Base-by-base conservation (phyloP, 2,797 vertebrate genomes). In the Onychomys arenicola region DNA sequence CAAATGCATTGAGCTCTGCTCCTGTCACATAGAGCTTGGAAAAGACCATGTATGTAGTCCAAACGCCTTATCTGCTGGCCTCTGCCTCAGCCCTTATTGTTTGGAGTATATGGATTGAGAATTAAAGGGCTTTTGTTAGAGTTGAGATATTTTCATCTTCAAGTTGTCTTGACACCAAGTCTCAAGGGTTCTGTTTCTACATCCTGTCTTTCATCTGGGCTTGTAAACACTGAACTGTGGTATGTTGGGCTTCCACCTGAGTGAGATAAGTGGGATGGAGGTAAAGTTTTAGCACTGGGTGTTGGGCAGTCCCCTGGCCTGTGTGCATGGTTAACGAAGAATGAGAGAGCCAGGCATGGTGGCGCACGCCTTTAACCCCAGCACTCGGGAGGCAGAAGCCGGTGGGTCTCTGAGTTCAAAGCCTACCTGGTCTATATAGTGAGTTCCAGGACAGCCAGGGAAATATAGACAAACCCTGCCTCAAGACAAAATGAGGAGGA, bases 121-220 rank as follows among this genome's bases (percentile, higher is more conserved):
- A 69, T 67, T 76, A 90, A 96, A 83, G 61, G 69, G 19, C 29
- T 90, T 95, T 67, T 69, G 65, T 90, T 55, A 77, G 83, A 90
- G 43, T 81, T 81, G 85, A 37, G 6, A 27, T 88, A 49, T 95
- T 95, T 94, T 91, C n/a, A 86, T 75, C 94, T 95, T 91, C 52
- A 90, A 94, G 92, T 86, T 71, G 75, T 92, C 69, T 73, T 90
- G 83, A 83, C 32, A 89, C 17, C 73, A 49, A 75, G 88, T 93
- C 92, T 93, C 84, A 90, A 95, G 34, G 37, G 40, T 69, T 90
- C 80, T 89, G 37, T 21, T 49, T 85, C 27, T 71, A 9, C 27
- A 43, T 49, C 71, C 49, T 69, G 2, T 69, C 52, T 90, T 96
- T 93, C 52, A 59, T 91, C 87, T 95, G 80, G 80, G 32, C 19